Percentiles rank a stretch among this genome's conserved stretches.
phyloP scores from a whole-genome alignment of 2,113 vertebrate genomes.

The Tragelaphus buxtoni region DNA sequence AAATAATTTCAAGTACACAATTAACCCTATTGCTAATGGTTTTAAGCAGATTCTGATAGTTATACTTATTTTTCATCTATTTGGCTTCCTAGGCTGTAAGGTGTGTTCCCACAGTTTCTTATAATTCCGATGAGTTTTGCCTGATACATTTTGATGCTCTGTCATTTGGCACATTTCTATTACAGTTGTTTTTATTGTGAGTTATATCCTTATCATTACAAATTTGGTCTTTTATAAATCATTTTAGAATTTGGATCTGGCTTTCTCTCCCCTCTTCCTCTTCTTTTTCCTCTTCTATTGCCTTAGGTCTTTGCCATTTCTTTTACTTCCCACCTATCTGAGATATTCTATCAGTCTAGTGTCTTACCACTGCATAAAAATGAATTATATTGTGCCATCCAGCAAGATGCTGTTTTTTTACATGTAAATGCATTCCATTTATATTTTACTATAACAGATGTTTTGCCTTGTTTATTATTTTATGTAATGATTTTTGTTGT shows the following conservation, averaged over 20 bases:
- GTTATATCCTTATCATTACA: neutral
- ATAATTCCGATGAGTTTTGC: neutral
- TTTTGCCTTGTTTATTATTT: constrained; percentile 24
- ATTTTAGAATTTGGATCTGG: neutral
- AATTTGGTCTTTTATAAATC: neutral
- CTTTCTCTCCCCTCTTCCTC: neutral
- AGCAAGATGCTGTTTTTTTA: neutral
- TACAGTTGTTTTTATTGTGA: neutral
- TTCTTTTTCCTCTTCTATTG: neutral
- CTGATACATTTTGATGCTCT: neutral
- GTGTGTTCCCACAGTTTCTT: neutral
- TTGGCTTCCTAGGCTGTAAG: neutral
- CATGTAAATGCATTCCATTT: neutral
- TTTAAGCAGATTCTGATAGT: neutral
- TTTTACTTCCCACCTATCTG: neutral
- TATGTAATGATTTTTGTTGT: neutral
- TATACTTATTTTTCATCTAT: neutral
- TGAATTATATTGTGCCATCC: neutral
- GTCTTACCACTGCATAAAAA: neutral
- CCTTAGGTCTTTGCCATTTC: neutral
- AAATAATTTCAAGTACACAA: neutral
- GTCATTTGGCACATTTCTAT: neutral
- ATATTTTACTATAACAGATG: constrained; percentile 10
- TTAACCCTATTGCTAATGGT: neutral
- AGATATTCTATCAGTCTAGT: neutral